Percentiles rank a stretch among this genome's conserved stretches.
Evolutionary conservation across 2,113 vertebrate genomes (phyloP).

Genomic region (Megaptera novaeangliae): DNA sequence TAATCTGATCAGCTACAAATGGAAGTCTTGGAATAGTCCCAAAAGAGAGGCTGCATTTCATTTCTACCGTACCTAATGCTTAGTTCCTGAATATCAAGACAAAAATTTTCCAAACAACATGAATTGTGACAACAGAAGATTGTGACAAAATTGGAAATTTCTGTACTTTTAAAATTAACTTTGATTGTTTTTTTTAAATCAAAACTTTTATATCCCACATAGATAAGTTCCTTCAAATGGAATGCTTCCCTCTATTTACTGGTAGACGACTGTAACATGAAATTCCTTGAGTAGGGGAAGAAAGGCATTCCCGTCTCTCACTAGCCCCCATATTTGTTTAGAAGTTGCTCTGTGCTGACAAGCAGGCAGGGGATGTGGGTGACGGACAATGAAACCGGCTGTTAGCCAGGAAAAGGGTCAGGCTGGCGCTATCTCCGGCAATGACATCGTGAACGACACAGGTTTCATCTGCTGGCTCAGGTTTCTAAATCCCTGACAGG

Average conservation of each 20-base stretch:
- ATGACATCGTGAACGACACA: constrained; percentile 77
- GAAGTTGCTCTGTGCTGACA: constrained; percentile 78
- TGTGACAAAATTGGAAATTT: not conserved
- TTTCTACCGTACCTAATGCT: not conserved
- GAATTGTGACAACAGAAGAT: not conserved
- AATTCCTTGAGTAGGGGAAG: constrained; percentile 65
- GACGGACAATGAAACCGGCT: constrained; percentile 80
- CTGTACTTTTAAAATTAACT: not conserved
- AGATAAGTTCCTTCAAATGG: constrained; percentile 14
- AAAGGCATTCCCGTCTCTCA: constrained; percentile 79
- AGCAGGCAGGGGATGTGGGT: constrained; percentile 77
- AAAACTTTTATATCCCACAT: not conserved
- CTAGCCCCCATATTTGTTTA: constrained; percentile 77
- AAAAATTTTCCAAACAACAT: not conserved
- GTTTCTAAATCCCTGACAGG: constrained; percentile 88
- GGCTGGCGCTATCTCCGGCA: constrained; percentile 76
- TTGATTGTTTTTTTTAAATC: not conserved
- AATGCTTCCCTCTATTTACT: constrained; percentile 54
- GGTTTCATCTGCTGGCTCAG: constrained; percentile 84
- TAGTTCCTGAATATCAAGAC: not conserved
- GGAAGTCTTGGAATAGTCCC: constrained; percentile 32
- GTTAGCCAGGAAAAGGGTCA: constrained; percentile 71
- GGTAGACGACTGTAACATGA: constrained; percentile 53
- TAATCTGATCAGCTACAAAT: constrained; percentile 34
- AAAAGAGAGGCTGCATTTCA: not conserved